Evolutionary conservation across 1,140 invertebrate genomes (phyloP).

Genomic region (Aphidius gifuensis): DNA sequence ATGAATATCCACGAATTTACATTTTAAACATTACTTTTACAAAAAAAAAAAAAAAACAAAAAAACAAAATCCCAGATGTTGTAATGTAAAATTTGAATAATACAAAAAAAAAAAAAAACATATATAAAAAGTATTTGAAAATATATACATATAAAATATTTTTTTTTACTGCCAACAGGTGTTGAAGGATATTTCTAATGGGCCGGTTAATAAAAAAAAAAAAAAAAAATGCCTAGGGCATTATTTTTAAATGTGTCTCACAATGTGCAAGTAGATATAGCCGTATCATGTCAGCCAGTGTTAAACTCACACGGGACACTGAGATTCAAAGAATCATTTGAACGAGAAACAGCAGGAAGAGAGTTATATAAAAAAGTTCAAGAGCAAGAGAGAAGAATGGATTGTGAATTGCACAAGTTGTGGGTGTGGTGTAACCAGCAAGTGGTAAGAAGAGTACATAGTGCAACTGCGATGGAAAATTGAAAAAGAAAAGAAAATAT

Average conservation of each 20-base stretch:
- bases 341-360: too few species aligned
- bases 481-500: too few species aligned
- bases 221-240: neutral
- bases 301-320: slow-evolving; percentile 4
- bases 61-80: neutral
- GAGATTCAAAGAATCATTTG: neutral
- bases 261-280: neutral
- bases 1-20: slow-evolving; percentile 31
- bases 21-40: slow-evolving; percentile 20
- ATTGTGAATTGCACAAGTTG: too few species aligned
- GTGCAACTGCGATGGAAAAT: too few species aligned
- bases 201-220: neutral
- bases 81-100: too few species aligned
- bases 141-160: neutral
- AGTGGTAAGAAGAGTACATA: too few species aligned
- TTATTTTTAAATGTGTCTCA: neutral
- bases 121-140: neutral
- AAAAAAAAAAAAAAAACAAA: slow-evolving; percentile 9
- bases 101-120: neutral
- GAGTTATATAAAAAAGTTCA: too few species aligned
- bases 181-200: slow-evolving; percentile 7
- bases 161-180: slow-evolving; percentile 15
- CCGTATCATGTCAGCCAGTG: neutral
- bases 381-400: too few species aligned
- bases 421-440: too few species aligned